Base-by-base conservation (phyloP, 64 coral and sea anemone genomes). In the Porites lutea region DNA sequence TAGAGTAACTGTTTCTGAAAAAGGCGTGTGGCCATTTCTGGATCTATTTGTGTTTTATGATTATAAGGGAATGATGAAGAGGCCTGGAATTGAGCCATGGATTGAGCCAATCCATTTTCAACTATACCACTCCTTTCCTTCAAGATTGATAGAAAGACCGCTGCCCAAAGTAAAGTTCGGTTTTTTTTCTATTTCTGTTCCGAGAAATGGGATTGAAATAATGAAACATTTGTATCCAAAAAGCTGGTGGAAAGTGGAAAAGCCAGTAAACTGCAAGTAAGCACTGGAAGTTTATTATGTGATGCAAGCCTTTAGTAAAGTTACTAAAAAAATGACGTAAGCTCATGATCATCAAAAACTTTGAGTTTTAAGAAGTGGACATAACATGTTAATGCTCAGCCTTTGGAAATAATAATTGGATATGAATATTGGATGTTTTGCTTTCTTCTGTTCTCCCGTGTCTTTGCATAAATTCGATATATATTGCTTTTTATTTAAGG, bases 31-130 rank as follows among this genome's bases (percentile, higher is more conserved):
- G 79, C 59, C 62, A 66, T 64, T 62, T 0, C 43, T 95, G 12
- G 95, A 96, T 82, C 48, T 93, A 10, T 93, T 96, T 90, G 86
- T 83, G 9, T 96, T 80, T 74, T 90, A 90, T 27, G 58, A 93
- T 71, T 87, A 90, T 47, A 57, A 57, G 7, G 91, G 95, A 22
- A 52, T 93, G 13, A 93, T 96, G 95, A 86, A 86, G 55, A 89
- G 95, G 8, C 37, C 66, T 48, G 95, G 95, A 3, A 50, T 86
- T 20, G 91, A 90, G 67, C 50, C 95, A 15, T 90, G 88, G 92
- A 8, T 96, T 2, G 10, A 79, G 12, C 83, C 73, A 13, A 61
- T 96, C 8, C 74, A 96, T 43, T 96, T 87, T 47, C 16, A 71
- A 44, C 52, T 86, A 9, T 89, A 93, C 46, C 95, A 96, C 61